A percentile compares a stretch with the other conserved stretches of the same genome.
Evolutionary conservation across 2,888 invertebrate genomes (phyloP).

Genomic region (Hypolimnas misippus): DNA sequence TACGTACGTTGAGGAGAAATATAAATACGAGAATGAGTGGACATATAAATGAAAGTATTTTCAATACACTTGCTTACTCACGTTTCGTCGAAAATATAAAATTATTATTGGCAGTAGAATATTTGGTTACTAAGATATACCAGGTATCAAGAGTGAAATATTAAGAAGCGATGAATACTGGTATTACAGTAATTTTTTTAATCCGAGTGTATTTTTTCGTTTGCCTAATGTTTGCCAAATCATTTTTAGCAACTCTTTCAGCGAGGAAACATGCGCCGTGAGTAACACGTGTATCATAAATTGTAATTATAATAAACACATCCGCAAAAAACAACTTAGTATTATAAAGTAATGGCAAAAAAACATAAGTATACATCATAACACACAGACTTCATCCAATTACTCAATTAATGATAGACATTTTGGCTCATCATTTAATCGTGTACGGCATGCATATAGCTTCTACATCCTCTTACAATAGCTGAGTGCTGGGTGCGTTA

Average conservation of each 20-base stretch:
- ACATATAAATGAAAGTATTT: background rate
- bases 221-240: conserved; percentile 18
- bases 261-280: background rate
- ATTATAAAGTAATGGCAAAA: background rate
- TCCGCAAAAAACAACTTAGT: background rate
- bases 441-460: background rate
- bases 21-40: background rate
- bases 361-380: background rate
- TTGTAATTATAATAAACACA: conserved; percentile 6
- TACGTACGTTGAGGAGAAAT: background rate
- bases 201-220: background rate
- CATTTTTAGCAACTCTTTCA: conserved; percentile 7
- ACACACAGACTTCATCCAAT: background rate
- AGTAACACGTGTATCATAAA: conserved; percentile 7
- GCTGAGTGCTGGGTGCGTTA: too few species aligned
- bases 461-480: too few species aligned
- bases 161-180: background rate
- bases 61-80: background rate
- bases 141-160: too few species aligned
- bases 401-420: background rate
- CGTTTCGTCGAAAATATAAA: background rate
- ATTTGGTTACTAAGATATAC: background rate
- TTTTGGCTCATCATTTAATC: background rate
- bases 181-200: background rate
- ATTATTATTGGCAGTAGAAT: background rate